Base-by-base conservation (phyloP, 1,140 invertebrate species). In the Drosophila azteca region DNA sequence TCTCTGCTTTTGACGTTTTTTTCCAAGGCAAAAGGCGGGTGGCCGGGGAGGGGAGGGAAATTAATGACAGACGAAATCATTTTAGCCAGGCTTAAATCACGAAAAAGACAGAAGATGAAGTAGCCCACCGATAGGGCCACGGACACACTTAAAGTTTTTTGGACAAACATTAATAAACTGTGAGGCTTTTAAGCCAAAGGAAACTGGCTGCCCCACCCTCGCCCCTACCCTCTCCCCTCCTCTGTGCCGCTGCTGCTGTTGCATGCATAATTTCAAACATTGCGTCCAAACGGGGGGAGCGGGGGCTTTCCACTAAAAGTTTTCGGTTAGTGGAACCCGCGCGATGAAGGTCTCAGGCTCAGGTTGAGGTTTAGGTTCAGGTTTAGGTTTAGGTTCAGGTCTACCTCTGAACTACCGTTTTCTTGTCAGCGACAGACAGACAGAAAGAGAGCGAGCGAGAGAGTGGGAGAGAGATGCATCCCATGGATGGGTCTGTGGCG, bases 61-160 rank as follows among this genome's bases (percentile, higher is more conserved):
- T 87, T 87, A 87, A 87, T 87, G 82, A 87, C 83, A 63, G 63
- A 53, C 83, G 46, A 87, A 87, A 87, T 87, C 82, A 87, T 87
- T 87, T 87, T 87, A 82, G 82, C 78, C 83, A 88, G 35, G 74
- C 70, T 83, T 68, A 64, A 87, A 87, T 87, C 82, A 78, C 74
- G 60, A 54, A 52, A 50, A 64, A 50, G 78, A 50, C 54, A 58
- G 43, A 59, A 49, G 57, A 62, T 71, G 52, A 60, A 67, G 68
- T 58, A 51, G 66, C 58, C 44, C 31, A 58, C 44, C 29, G 65
- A 66, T 75, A 55, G 49, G 71, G 78, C 35, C 35, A 11, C 35
- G 35, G 11, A 39, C 11, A 67, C 71, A 76, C 66, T 80, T 75
- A 78, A 88, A 87, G 72, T 87, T 78, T 7, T 78, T 87, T 88